Conservation (phyloP, 2,888 invertebrate genomes). For the Oligia fasciuncula region DNA sequence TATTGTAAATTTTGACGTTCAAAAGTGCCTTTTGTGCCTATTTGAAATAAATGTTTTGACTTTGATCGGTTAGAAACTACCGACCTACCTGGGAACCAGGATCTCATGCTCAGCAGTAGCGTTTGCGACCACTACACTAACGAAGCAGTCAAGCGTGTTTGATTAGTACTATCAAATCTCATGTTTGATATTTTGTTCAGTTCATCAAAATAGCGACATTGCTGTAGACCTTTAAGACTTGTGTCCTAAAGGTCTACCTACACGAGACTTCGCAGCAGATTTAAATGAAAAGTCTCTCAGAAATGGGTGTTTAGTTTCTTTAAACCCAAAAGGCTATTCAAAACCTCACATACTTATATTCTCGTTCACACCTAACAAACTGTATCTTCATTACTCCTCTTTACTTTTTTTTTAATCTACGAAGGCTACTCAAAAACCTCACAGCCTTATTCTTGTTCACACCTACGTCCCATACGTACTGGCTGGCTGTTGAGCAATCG, state of each 20-base stretch:
- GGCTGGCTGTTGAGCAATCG: conserved; percentile 75
- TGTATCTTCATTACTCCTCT: neutral
- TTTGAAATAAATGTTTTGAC: too few relatives aligned
- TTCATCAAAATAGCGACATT: neutral
- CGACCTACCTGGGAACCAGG: too few relatives aligned
- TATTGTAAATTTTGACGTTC: too few relatives aligned
- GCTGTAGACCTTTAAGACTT: neutral
- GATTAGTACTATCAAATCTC: neutral
- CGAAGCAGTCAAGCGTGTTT: too few relatives aligned
- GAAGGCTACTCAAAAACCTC: conserved; percentile 3
- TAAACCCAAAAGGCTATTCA: neutral
- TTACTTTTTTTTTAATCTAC: neutral
- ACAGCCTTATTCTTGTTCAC: conserved; percentile 48
- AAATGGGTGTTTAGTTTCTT: neutral
- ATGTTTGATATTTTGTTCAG: too few relatives aligned
- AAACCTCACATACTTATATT: neutral
- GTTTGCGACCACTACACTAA: too few relatives aligned
- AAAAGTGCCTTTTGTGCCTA: too few relatives aligned
- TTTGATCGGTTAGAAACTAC: neutral
- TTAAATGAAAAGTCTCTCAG: neutral
- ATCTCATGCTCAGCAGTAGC: too few relatives aligned
- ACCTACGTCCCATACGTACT: conserved; percentile 58
- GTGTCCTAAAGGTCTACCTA: too few relatives aligned
- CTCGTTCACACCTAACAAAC: neutral
- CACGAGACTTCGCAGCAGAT: neutral